phyloP scores from a whole-genome alignment of 2,888 invertebrate genomes.

The Belgica antarctica region DNA sequence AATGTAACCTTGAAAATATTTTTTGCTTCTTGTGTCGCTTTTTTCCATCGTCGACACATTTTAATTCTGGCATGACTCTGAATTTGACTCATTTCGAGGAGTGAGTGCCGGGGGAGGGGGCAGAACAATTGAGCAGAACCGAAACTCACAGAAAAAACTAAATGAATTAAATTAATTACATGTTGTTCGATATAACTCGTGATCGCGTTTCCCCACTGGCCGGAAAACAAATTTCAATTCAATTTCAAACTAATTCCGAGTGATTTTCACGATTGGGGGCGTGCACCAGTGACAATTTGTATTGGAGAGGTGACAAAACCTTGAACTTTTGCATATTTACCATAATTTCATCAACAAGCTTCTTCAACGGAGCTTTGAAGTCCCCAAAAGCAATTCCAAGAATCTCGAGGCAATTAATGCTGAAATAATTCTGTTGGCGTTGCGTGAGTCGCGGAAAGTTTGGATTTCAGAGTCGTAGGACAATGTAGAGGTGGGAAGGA shows the following conservation, averaged over 20 bases:
- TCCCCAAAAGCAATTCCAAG: not conserved
- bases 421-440: not conserved
- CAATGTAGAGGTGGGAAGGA: not conserved
- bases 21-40: not conserved
- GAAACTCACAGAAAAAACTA: not conserved
- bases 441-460: not conserved
- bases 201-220: constrained; percentile 4
- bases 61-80: constrained; percentile 2
- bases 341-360: too few species aligned
- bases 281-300: too few species aligned
- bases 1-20: constrained; percentile 34
- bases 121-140: constrained; percentile 23
- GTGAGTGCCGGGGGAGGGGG: not conserved
- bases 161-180: constrained; percentile 7
- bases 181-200: too few species aligned
- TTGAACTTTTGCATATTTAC: too few species aligned
- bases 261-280: too few species aligned
- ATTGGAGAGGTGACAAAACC: too few species aligned
- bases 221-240: too few species aligned
- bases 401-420: not conserved
- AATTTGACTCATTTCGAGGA: not conserved
- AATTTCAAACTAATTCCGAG: too few species aligned
- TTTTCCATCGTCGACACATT: constrained; percentile 10
- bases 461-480: not conserved
- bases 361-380: not conserved